Conservation (phyloP, 2,888 invertebrate genomes). For the Rotaria sp. region DNA sequence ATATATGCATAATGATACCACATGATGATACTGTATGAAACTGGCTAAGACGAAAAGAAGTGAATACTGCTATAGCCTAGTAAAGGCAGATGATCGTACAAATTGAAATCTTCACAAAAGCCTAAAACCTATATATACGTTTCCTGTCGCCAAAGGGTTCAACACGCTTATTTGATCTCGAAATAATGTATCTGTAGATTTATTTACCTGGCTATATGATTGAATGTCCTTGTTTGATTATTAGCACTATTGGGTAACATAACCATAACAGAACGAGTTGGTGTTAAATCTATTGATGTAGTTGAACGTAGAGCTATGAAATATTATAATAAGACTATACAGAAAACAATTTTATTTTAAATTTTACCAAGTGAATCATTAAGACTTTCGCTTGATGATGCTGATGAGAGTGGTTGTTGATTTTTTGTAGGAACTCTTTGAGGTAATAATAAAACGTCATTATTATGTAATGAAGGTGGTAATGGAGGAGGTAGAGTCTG, state of each 20-base stretch:
- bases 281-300: neutral
- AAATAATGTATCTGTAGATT: too few relatives aligned
- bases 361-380: conserved; percentile 17
- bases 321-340: neutral
- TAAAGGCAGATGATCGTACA: too few relatives aligned
- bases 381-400: conserved; percentile 17
- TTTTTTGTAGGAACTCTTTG: neutral
- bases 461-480: neutral
- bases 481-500: neutral
- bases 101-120: too few relatives aligned
- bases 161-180: too few relatives aligned
- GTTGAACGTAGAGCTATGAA: neutral
- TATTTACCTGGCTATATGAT: neutral
- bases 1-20: too few relatives aligned
- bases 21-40: too few relatives aligned
- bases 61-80: too few relatives aligned
- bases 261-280: neutral
- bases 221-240: neutral
- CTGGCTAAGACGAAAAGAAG: too few relatives aligned
- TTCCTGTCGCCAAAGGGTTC: too few relatives aligned
- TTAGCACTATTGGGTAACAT: neutral
- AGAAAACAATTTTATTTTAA: neutral
- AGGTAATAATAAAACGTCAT: neutral
- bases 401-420: neutral
- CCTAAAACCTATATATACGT: too few relatives aligned